Evolutionary conservation across 2,888 invertebrate genomes (phyloP).

Genomic region (Nasonia oneida): DNA sequence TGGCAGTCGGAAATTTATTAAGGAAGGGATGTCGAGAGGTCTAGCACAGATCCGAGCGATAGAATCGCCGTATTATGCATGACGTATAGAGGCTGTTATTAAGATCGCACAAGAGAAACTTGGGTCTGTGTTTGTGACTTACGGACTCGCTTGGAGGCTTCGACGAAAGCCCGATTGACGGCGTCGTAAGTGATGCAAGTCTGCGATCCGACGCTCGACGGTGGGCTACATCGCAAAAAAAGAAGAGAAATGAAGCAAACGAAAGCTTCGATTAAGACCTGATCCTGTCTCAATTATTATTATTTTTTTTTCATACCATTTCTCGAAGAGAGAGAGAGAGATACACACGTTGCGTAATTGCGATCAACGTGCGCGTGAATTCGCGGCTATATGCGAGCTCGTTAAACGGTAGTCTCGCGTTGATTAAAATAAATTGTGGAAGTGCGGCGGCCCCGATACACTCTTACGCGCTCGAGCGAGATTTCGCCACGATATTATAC

Average conservation of each 20-base stretch:
- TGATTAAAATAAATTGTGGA: slow-evolving; percentile 12
- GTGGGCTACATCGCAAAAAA: slow-evolving; percentile 77
- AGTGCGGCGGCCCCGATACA: neutral
- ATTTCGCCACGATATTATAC: neutral
- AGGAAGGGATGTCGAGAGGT: neutral
- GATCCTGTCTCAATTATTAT: too few species aligned
- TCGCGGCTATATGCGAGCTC: neutral
- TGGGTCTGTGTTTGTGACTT: slow-evolving; percentile 79
- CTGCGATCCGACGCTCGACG: slow-evolving; percentile 81
- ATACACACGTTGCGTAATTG: neutral
- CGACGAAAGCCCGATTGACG: slow-evolving; percentile 92
- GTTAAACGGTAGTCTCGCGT: neutral
- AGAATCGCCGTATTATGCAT: slow-evolving; percentile 12
- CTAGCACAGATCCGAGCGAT: slow-evolving; percentile 7
- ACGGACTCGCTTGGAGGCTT: slow-evolving; percentile 93
- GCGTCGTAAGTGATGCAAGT: slow-evolving; percentile 95
- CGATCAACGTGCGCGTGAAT: neutral
- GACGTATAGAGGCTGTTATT: slow-evolving; percentile 35
- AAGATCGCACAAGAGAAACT: slow-evolving; percentile 35
- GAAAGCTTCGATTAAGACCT: neutral
- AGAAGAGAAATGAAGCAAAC: neutral
- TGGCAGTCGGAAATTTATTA: neutral
- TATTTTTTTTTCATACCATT: neutral
- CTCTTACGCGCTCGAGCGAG: neutral
- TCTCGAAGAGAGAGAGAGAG: slow-evolving; percentile 30